These are phyloP conservation scores for Antedon mediterranea DNA, from an alignment of 53 echinoderm and acorn worm species.

Conservation along the genomic window DNA sequence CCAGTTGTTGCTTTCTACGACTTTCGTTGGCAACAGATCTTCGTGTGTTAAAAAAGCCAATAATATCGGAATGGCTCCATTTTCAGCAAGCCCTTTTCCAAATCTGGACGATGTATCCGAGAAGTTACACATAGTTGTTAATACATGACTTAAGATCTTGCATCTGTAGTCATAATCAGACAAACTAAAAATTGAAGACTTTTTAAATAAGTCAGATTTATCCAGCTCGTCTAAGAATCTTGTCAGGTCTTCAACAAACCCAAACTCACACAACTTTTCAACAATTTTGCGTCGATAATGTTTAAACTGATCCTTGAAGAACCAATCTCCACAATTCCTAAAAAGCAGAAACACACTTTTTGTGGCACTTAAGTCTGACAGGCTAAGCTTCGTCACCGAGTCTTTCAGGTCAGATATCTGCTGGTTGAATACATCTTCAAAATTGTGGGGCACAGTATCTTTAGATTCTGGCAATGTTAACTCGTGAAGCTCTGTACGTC, in stretches of 20 bases:
- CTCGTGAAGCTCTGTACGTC: not conserved
- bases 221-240: not conserved
- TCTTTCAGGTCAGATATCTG: not conserved
- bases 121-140: not conserved
- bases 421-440: not conserved
- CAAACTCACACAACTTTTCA: not conserved
- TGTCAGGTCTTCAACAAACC: not conserved
- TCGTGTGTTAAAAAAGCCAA: not conserved
- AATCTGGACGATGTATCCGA: not conserved
- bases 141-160: not conserved
- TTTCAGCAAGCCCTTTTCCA: not conserved
- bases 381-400: not conserved
- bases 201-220: not conserved
- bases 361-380: not conserved
- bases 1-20: conserved; percentile 28
- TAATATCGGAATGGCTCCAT: not conserved
- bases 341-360: not conserved
- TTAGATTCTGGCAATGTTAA: not conserved
- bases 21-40: not conserved
- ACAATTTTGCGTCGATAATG: not conserved
- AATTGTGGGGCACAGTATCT: not conserved
- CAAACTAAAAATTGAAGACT: not conserved
- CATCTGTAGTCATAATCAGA: not conserved
- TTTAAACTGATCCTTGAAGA: not conserved
- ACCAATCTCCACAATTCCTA: not conserved